Percentiles rank a stretch among this genome's conserved stretches.
phyloP scores from a whole-genome alignment of 2,888 invertebrate species.

The Kuschelorhynchus macadamiae region DNA sequence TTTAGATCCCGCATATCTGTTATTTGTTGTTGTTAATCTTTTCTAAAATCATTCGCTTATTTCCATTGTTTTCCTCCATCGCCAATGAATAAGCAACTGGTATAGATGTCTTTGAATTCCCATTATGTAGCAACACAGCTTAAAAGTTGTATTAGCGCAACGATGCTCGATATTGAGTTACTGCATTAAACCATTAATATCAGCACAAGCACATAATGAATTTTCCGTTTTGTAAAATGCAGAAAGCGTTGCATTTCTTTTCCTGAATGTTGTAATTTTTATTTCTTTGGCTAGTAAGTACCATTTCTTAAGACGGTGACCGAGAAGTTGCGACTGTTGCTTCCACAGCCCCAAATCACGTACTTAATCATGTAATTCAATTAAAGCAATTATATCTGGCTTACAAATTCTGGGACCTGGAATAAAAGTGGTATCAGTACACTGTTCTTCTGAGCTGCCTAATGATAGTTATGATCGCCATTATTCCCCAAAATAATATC shows the following conservation, averaged over 20 bases:
- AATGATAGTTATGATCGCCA: neutral
- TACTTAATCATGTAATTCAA: neutral
- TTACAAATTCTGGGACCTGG: neutral
- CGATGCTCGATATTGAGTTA: constrained; percentile 12
- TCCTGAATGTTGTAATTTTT: constrained; percentile 29
- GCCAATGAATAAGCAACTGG: constrained; percentile 30
- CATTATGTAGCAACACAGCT: constrained; percentile 26
- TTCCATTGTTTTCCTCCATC: neutral
- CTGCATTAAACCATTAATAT: constrained; percentile 33
- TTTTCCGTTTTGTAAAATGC: constrained; percentile 22
- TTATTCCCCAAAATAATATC: neutral
- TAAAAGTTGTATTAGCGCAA: constrained; percentile 13
- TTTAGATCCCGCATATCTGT: constrained; percentile 15
- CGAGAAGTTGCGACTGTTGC: neutral
- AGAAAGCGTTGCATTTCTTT: constrained; percentile 28
- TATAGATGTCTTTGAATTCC: constrained; percentile 32
- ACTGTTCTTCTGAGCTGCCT: no score
- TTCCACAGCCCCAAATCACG: neutral
- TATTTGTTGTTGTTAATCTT: constrained; percentile 27
- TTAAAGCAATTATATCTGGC: neutral
- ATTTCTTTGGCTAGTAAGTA: constrained; percentile 22
- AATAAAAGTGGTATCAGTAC: no score
- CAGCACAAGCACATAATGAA: constrained; percentile 21
- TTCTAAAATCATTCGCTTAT: constrained; percentile 3
- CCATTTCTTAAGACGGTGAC: constrained; percentile 5